phyloP scores from a whole-genome alignment of 2,888 invertebrate species.

The Euplexia lucipara region DNA sequence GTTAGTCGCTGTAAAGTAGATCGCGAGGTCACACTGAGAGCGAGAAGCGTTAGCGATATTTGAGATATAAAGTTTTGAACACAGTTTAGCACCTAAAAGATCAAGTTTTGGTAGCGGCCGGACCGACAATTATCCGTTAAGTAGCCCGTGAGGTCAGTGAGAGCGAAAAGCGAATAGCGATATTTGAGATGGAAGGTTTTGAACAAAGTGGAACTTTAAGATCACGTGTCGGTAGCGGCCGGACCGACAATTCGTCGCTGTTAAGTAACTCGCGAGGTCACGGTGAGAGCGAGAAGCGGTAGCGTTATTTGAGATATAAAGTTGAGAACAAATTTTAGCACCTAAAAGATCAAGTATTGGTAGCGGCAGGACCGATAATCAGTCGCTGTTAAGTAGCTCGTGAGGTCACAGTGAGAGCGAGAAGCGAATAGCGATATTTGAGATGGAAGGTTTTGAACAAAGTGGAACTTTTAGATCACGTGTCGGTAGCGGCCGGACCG shows the following conservation, averaged over 20 bases:
- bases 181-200: neutral
- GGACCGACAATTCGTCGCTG: conserved; percentile 81
- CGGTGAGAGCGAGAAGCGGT: conserved; percentile 21
- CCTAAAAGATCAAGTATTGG: conserved; percentile 81
- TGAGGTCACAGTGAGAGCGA: conserved; percentile 4
- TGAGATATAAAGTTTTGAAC: neutral
- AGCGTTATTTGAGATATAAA: neutral
- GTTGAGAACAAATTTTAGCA: conserved; percentile 63
- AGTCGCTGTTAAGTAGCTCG: conserved; percentile 68
- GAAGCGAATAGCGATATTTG: neutral
- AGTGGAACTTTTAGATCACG: conserved; percentile 80
- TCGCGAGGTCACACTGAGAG: conserved; percentile 33
- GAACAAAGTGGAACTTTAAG: conserved; percentile 75
- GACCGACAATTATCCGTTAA: conserved; percentile 78
- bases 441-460: neutral
- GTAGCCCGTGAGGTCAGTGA: conserved; percentile 41
- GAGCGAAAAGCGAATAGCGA: neutral
- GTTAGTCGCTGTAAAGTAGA: conserved; percentile 76
- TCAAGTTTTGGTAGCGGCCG: conserved; percentile 74
- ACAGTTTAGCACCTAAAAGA: conserved; percentile 79
- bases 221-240: conserved; percentile 78
- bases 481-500: conserved; percentile 74
- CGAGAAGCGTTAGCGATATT: conserved; percentile 1
- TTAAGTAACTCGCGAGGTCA: conserved; percentile 59
- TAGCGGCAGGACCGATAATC: conserved; percentile 76